Evolutionary conservation across 2,888 invertebrate species (phyloP), one percentile per base, ranked within the genome.

Genomic region (Limenitis camilla): DNA sequence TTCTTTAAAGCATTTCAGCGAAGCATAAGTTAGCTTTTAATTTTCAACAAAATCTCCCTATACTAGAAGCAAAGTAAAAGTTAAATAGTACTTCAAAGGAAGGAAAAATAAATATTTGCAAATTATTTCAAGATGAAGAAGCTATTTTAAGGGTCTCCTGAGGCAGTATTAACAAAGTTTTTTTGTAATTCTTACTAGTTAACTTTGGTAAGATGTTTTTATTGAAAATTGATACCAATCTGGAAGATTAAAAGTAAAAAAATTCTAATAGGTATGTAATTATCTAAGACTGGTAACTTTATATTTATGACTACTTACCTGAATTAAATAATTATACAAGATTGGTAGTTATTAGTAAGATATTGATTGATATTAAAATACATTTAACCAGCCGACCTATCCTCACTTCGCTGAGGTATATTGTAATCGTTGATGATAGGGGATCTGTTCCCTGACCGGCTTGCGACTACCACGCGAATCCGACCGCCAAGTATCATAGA

Each of bases 251-350:
- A 29, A 6, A 8, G 10, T 5, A 10, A 36, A 45, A 27, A n/a
- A 9, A 4, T 29, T 6, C 28, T 45, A 36, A 29, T 44, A 1
- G 33, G 8, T 9, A 6, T 1, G 0, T 11, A 45, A 11, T 10
- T 6, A 9, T 6, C 5, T 9, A 8, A 8, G 9, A 32, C 10
- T 4, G 5, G 5, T 28, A 44, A 6, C 8, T 8, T 29, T 29
- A 38, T 43, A 50, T 36, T 43, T 43, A 10, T 39, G 6, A 35
- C 41, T 5, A 49, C 40, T 43, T 29, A 35, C 29, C n/a, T 19
- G 10, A 29, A 3, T 19, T 3, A 19, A 19, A 2, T 19, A 19
- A 3, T 19, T 19, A 19, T 19, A 2, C 3, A 19, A 19, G 19
- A 19, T 2, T 19, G 1, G 1, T 19, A 19, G 19, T 19, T 19